Percentiles rank a stretch among this genome's conserved stretches.
These are phyloP conservation scores for Antheraea pernyi DNA, from an alignment of 1,140 invertebrate genomes.

Conservation along the genomic window DNA sequence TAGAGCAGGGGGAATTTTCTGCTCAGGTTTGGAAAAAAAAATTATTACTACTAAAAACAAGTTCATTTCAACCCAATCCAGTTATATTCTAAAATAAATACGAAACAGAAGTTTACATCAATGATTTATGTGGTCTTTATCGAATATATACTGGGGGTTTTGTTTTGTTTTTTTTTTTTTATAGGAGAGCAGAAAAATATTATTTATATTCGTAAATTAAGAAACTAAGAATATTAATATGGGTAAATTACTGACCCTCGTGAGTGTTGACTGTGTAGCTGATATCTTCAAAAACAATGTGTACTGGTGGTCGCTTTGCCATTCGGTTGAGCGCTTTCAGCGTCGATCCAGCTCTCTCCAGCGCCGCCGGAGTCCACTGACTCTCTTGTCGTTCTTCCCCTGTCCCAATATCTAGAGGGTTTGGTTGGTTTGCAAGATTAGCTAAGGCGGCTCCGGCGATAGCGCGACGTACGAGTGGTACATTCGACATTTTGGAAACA, in stretches of 20 bases:
- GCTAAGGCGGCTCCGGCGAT: conserved; percentile 57
- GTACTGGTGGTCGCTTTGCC: conserved; percentile 78
- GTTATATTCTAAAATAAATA: no score
- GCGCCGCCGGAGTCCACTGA: conserved; percentile 67
- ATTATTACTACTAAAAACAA: no score
- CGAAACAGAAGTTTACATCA: no score
- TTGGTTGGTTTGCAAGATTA: conserved; percentile 34
- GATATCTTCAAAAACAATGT: conserved; percentile 85
- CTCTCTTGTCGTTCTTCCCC: conserved; percentile 43
- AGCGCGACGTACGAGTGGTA: conserved; percentile 58
- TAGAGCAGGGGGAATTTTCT: no score
- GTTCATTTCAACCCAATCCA: no score
- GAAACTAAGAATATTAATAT: no score
- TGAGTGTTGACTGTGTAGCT: conserved; percentile 79
- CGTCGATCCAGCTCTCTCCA: conserved; percentile 70
- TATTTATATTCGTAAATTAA: no score
- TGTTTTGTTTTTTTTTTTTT: no score
- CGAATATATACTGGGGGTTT: no score
- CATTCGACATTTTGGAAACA: conserved; percentile 47
- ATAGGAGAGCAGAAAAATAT: no score
- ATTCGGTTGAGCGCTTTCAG: conserved; percentile 73
- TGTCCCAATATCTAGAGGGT: conserved; percentile 25
- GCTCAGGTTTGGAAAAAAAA: no score
- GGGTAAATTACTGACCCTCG: conserved; percentile 47
- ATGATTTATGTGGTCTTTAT: no score